Conservation (phyloP, 2,113 vertebrate genomes). For the Noctilio leporinus region DNA sequence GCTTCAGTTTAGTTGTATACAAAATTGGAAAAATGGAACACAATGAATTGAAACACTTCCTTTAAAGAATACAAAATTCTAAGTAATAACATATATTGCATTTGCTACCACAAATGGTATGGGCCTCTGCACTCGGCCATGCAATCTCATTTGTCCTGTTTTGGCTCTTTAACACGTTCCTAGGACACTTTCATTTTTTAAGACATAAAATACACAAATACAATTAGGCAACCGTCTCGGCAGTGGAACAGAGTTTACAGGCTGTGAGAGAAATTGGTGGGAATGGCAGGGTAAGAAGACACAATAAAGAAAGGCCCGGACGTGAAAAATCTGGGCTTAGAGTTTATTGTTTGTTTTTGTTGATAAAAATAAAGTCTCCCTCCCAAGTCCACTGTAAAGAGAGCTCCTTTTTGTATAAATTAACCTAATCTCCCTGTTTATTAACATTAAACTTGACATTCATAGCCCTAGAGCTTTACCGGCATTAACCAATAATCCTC, state of each 20-base stretch:
- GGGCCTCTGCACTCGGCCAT: neutral
- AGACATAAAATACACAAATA: neutral
- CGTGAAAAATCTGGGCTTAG: neutral
- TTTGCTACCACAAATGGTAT: neutral
- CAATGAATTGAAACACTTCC: neutral
- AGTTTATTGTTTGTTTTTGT: constrained; percentile 13
- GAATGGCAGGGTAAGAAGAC: neutral
- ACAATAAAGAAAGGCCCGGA: neutral
- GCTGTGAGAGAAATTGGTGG: neutral
- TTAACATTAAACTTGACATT: constrained; percentile 46
- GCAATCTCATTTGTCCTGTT: neutral
- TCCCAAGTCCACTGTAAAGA: neutral
- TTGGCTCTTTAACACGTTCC: neutral
- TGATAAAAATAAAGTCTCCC: neutral
- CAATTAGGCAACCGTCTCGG: neutral
- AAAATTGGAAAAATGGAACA: neutral
- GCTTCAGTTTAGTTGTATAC: neutral
- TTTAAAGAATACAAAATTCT: neutral
- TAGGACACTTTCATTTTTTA: neutral
- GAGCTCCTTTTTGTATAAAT: constrained; percentile 22
- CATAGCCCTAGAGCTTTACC: constrained; percentile 21
- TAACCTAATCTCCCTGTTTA: constrained; percentile 41
- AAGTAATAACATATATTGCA: neutral
- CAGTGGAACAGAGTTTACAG: neutral
- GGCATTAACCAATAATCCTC: constrained; percentile 24